These are phyloP conservation scores for Pantala flavescens DNA, from an alignment of 1,140 invertebrate species.

Conservation along the genomic window DNA sequence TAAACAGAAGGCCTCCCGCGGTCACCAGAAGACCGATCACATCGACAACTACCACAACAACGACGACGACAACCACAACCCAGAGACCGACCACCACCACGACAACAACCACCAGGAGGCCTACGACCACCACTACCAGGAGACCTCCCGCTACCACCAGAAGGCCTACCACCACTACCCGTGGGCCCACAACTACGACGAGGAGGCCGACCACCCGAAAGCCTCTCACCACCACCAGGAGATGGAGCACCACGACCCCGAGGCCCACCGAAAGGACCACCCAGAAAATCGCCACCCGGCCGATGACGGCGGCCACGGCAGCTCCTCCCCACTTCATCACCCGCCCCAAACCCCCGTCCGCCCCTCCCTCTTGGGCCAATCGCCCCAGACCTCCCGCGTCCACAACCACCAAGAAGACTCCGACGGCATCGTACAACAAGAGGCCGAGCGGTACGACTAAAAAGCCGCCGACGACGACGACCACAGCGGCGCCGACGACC, in stretches of 20 bases:
- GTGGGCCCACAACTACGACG: slow-evolving; percentile 8
- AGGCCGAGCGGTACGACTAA: background rate
- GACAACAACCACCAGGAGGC: slow-evolving; percentile 11
- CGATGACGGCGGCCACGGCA: slow-evolving; percentile 15
- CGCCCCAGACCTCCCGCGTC: slow-evolving; percentile 17
- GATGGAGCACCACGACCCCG: slow-evolving; percentile 19
- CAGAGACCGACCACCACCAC: background rate
- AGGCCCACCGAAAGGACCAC: slow-evolving; percentile 25
- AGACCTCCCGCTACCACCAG: slow-evolving; percentile 22
- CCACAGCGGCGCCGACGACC: slow-evolving; percentile 26
- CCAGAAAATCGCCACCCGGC: slow-evolving; percentile 18
- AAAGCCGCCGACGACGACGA: slow-evolving; percentile 24
- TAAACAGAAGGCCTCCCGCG: background rate
- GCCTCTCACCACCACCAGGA: slow-evolving; percentile 20
- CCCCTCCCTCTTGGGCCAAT: slow-evolving; percentile 16
- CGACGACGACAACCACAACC: slow-evolving; percentile 12
- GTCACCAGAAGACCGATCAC: background rate
- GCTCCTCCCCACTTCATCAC: slow-evolving; percentile 16
- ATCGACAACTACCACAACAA: background rate
- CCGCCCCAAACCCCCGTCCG: slow-evolving; percentile 11
- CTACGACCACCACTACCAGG: slow-evolving; percentile 24
- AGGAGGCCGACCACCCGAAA: slow-evolving; percentile 24
- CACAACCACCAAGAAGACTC: slow-evolving; percentile 18
- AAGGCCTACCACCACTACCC: slow-evolving; percentile 1
- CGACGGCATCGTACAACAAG: slow-evolving; percentile 21